These are phyloP conservation scores for Metaphire vulgaris DNA, from an alignment of 1,140 invertebrate genomes.

Conservation along the genomic window DNA sequence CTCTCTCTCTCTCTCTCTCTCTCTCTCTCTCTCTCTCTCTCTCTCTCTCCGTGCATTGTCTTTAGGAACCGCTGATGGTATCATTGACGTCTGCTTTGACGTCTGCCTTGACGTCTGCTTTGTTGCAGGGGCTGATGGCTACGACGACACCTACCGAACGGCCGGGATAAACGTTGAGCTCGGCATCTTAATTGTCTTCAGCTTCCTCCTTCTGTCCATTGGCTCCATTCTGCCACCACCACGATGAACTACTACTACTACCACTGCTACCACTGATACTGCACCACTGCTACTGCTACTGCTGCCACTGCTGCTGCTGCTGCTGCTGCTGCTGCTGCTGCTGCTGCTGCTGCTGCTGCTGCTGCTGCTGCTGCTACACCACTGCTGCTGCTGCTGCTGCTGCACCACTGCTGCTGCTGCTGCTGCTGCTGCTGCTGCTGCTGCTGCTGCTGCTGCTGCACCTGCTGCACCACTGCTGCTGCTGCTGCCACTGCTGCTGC, in stretches of 20 bases:
- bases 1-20: too few relatives aligned
- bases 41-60: too few relatives aligned
- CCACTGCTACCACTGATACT: background rate
- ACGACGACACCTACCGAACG: background rate
- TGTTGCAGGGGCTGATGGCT: background rate
- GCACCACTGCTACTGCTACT: background rate
- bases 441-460: too few relatives aligned
- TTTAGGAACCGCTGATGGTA: too few relatives aligned
- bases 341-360: background rate
- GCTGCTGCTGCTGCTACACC: background rate
- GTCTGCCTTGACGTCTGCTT: too few relatives aligned
- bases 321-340: background rate
- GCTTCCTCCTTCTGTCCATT: background rate
- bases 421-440: too few relatives aligned
- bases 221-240: background rate
- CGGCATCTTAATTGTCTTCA: background rate
- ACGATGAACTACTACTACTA: background rate
- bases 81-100: too few relatives aligned
- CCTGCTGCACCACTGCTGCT: background rate
- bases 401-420: too few relatives aligned
- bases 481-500: background rate
- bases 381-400: background rate
- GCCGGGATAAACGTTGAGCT: background rate
- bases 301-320: background rate
- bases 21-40: too few relatives aligned